Conservation (phyloP, 2,113 vertebrate genomes). For the Poeciliopsis prolifica region DNA sequence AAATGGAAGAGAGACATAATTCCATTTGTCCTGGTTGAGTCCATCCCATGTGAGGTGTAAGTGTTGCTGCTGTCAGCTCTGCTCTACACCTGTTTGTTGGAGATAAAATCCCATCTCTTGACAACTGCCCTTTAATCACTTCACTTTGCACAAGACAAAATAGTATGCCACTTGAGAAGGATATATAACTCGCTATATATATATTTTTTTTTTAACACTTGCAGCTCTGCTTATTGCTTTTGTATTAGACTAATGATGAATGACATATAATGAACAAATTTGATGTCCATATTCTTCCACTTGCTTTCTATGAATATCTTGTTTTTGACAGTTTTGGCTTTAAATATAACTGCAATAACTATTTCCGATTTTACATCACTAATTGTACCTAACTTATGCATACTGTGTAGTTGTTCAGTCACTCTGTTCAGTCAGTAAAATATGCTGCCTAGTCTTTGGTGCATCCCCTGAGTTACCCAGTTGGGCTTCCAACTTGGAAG, state of each 20-base stretch:
- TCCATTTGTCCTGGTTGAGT: constrained; percentile 76
- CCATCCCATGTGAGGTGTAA: constrained; percentile 61
- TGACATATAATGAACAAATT: no score
- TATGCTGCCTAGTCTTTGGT: not conserved
- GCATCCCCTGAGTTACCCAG: not conserved
- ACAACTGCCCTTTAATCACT: constrained; percentile 76
- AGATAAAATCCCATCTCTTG: constrained; percentile 74
- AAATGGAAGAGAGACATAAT: constrained; percentile 68
- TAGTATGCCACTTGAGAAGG: constrained; percentile 22
- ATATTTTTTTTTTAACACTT: constrained; percentile 4
- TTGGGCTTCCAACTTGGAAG: not conserved
- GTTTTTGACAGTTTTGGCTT: no score
- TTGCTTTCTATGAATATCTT: no score
- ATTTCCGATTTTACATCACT: no score
- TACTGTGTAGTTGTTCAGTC: no score
- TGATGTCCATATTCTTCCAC: no score
- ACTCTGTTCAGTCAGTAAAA: no score
- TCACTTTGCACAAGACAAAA: constrained; percentile 43
- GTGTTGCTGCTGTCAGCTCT: constrained; percentile 69
- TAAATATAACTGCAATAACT: no score
- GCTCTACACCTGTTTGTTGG: constrained; percentile 68
- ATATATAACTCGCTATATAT: constrained; percentile 33
- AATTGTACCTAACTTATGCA: no score
- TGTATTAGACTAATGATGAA: no score
- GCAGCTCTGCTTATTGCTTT: constrained; percentile 7